Evolutionary conservation across 2,888 invertebrate species (phyloP).

Genomic region (Amphipoea oculea): DNA sequence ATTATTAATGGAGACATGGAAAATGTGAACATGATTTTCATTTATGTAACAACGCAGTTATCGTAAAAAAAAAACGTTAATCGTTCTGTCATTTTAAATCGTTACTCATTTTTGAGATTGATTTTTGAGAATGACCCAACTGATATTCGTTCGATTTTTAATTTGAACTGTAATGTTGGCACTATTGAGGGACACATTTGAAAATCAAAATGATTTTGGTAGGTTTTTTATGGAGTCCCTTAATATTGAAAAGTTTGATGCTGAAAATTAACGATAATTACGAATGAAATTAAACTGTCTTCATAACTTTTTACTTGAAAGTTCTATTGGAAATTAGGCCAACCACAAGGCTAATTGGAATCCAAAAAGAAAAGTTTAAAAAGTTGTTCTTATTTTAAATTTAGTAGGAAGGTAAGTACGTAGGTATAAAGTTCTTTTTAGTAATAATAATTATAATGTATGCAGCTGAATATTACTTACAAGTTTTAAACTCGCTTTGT

Average conservation of each 20-base stretch:
- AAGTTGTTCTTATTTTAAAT: background rate
- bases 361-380: background rate
- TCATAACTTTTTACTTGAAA: slow-evolving; percentile 3
- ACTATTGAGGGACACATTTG: background rate
- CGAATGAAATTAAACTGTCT: slow-evolving; percentile 33
- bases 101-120: no score
- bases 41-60: slow-evolving; percentile 17
- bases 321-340: slow-evolving; percentile 22
- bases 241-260: background rate
- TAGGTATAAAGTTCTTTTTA: no score
- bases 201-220: slow-evolving; percentile 4
- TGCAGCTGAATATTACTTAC: background rate
- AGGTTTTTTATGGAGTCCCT: background rate
- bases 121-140: slow-evolving; percentile 27
- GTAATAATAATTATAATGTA: no score
- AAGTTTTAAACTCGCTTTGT: background rate
- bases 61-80: slow-evolving; percentile 13
- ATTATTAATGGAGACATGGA: slow-evolving; percentile 50
- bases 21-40: slow-evolving; percentile 54
- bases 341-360: slow-evolving; percentile 14
- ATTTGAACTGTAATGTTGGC: background rate
- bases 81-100: background rate
- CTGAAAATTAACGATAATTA: slow-evolving; percentile 18
- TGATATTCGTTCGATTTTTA: background rate
- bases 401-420: background rate